phyloP scores from a whole-genome alignment of 1,140 invertebrate genomes.

The Panagrolaimus sp. region DNA sequence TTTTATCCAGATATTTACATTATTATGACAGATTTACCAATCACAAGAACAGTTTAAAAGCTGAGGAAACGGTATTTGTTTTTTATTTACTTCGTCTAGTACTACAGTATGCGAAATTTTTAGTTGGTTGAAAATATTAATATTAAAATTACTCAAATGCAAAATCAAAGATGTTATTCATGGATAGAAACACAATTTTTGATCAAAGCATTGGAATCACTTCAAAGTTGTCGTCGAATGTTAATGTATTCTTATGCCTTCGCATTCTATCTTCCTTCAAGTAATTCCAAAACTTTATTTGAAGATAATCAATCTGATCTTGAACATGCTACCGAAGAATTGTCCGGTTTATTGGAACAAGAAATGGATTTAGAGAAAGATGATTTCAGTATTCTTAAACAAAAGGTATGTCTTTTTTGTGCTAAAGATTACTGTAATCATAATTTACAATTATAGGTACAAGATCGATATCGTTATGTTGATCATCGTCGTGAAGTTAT shows the following conservation, averaged over 20 bases:
- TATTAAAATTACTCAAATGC: constrained; percentile 66
- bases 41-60: constrained; percentile 95
- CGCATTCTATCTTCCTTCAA: constrained; percentile 93
- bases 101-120: neutral
- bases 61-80: constrained; percentile 76
- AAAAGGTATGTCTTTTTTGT: constrained; percentile 75
- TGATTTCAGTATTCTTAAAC: constrained; percentile 88
- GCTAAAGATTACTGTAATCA: neutral
- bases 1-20: constrained; percentile 71
- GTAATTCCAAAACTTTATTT: constrained; percentile 97
- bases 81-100: neutral
- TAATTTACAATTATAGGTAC: constrained; percentile 65
- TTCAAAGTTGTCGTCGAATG: constrained; percentile 89
- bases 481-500: constrained; percentile 88
- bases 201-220: constrained; percentile 92
- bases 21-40: constrained; percentile 99
- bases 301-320: constrained; percentile 98
- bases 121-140: constrained; percentile 68
- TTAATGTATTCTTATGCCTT: constrained; percentile 98
- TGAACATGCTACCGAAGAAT: constrained; percentile 88
- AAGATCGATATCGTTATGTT: constrained; percentile 93
- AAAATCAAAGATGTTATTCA: constrained; percentile 79
- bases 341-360: constrained; percentile 93
- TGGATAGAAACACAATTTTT: constrained; percentile 99
- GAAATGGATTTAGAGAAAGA: constrained; percentile 94